Evolutionary conservation across 2,113 vertebrate species (phyloP).

Genomic region (Capra hircus): DNA sequence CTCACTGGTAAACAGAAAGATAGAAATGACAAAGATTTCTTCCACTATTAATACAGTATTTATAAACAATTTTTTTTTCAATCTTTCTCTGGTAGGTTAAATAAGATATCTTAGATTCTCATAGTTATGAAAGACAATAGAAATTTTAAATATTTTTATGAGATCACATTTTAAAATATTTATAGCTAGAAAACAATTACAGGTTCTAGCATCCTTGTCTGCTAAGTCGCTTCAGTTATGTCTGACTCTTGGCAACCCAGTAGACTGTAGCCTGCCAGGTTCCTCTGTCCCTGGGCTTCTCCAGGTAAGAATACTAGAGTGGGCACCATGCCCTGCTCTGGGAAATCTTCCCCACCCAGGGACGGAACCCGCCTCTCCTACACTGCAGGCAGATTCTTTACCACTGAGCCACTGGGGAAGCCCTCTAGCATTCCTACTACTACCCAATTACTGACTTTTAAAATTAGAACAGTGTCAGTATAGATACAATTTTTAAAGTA

Average conservation of each 20-base stretch:
- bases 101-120: neutral
- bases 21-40: slow-evolving; percentile 19
- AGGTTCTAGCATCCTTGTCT: neutral
- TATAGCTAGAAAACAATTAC: neutral
- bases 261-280: neutral
- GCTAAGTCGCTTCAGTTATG: neutral
- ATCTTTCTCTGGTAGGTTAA: neutral
- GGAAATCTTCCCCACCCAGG: neutral
- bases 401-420: neutral
- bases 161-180: neutral
- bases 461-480: neutral
- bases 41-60: neutral
- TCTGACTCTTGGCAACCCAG: neutral
- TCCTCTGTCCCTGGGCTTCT: neutral
- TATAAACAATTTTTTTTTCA: neutral
- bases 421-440: neutral
- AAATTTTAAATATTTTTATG: neutral
- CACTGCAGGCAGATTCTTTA: neutral
- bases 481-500: neutral
- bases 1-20: slow-evolving; percentile 46
- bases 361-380: neutral
- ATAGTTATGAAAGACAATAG: neutral
- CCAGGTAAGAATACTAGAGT: neutral
- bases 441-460: neutral
- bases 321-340: neutral